A percentile compares a stretch with the other conserved stretches of the same genome.
These are phyloP conservation scores for Cryptus viduatorius DNA, from an alignment of 2,888 invertebrate species.

Conservation along the genomic window DNA sequence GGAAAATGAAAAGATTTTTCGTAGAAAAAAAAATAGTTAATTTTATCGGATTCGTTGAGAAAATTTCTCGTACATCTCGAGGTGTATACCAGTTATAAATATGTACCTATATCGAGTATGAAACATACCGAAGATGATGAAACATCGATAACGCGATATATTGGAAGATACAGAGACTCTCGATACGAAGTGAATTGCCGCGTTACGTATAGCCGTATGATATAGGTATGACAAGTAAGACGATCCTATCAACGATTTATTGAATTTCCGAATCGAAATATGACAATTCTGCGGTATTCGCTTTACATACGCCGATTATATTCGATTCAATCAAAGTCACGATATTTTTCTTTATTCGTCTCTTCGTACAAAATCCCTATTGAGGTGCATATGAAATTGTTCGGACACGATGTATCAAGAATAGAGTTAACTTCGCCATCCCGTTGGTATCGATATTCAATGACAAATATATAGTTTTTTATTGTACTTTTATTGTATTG, in stretches of 20 bases:
- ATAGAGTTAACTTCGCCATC: too few species aligned
- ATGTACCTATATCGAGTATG: background rate
- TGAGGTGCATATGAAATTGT: background rate
- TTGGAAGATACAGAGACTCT: background rate
- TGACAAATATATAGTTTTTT: too few species aligned
- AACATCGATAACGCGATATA: background rate
- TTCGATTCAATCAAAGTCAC: background rate
- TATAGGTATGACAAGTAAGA: background rate
- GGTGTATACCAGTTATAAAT: background rate
- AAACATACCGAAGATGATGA: background rate
- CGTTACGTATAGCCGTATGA: background rate
- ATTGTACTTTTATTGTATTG: too few species aligned
- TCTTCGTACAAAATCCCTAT: background rate
- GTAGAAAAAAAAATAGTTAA: background rate
- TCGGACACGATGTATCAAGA: too few species aligned
- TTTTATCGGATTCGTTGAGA: slow-evolving; percentile 20
- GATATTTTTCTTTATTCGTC: background rate
- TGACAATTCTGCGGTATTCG: background rate
- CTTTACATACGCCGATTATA: background rate
- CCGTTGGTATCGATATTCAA: too few species aligned
- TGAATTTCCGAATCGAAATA: slow-evolving; percentile 1
- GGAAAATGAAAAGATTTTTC: slow-evolving; percentile 9
- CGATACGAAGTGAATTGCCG: background rate
- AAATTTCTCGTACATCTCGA: background rate
- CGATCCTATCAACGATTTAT: background rate